Evolutionary conservation across 2,888 invertebrate species (phyloP).

Genomic region (Calameuta idolon): DNA sequence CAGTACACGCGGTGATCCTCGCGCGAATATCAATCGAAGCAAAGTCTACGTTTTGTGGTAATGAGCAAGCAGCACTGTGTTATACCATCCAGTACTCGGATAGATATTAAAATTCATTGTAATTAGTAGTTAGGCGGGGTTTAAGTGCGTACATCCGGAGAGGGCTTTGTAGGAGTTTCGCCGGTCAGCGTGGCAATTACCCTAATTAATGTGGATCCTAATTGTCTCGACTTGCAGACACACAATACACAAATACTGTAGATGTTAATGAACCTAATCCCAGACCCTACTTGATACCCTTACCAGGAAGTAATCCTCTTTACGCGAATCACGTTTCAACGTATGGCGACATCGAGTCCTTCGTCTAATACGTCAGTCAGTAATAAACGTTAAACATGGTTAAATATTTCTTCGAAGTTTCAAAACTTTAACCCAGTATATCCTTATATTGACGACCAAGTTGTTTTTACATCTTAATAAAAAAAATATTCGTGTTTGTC

Average conservation of each 20-base stretch:
- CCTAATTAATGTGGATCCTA: conserved; percentile 57
- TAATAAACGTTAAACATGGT: neutral
- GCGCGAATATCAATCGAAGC: too few relatives aligned
- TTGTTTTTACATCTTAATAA: neutral
- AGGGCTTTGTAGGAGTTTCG: conserved; percentile 47
- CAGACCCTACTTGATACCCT: neutral
- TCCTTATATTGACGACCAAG: neutral
- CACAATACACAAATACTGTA: neutral
- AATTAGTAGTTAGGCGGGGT: conserved; percentile 45
- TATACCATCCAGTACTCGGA: neutral
- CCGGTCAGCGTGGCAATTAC: conserved; percentile 45
- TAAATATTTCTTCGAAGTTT: neutral
- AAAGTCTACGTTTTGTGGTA: neutral
- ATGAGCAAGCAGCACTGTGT: neutral
- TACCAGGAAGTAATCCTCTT: neutral
- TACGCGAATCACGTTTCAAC: neutral
- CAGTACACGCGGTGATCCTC: neutral
- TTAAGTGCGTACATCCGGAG: conserved; percentile 60
- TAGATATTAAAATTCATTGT: conserved; percentile 38
- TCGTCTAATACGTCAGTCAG: neutral
- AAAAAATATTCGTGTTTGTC: neutral
- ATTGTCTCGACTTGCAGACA: conserved; percentile 40
- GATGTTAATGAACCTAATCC: conserved; percentile 3
- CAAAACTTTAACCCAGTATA: neutral
- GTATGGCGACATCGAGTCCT: neutral